Evolutionary conservation across 2,888 invertebrate species (phyloP).

Genomic region (Pandemis corylana): DNA sequence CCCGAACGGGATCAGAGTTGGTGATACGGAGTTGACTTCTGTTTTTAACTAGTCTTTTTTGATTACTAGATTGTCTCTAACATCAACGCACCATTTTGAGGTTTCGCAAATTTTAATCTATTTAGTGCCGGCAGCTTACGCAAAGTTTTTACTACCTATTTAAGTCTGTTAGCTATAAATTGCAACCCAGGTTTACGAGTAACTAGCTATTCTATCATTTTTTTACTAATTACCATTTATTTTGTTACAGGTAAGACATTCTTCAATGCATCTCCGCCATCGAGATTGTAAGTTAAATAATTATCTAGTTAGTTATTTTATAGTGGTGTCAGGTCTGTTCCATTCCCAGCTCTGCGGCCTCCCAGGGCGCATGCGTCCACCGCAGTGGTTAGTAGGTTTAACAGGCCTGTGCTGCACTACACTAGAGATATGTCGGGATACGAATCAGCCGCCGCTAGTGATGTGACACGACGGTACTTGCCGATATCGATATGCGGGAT

Average conservation of each 20-base stretch:
- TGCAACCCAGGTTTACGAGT: too few species aligned
- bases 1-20: too few species aligned
- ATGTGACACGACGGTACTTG: slow-evolving; percentile 20
- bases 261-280: slow-evolving; percentile 21
- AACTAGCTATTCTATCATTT: too few species aligned
- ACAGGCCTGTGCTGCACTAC: slow-evolving; percentile 46
- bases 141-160: too few species aligned
- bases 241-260: slow-evolving; percentile 47
- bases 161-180: too few species aligned
- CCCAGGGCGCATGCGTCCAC: slow-evolving; percentile 61
- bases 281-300: slow-evolving; percentile 34
- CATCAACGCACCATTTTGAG: background rate
- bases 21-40: too few species aligned
- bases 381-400: slow-evolving; percentile 60
- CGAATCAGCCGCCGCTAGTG: slow-evolving; percentile 38
- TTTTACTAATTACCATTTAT: slow-evolving; percentile 12
- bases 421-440: slow-evolving; percentile 37
- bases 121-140: too few species aligned
- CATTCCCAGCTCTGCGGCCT: slow-evolving; percentile 26
- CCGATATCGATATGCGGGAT: slow-evolving; percentile 44
- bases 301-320: background rate
- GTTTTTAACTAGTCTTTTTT: too few species aligned
- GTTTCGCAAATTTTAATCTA: background rate
- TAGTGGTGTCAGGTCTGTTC: slow-evolving; percentile 1
- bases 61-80: too few species aligned